These are phyloP conservation scores for Saturnia pavonia DNA, from an alignment of 2,888 invertebrate genomes.

Conservation along the genomic window DNA sequence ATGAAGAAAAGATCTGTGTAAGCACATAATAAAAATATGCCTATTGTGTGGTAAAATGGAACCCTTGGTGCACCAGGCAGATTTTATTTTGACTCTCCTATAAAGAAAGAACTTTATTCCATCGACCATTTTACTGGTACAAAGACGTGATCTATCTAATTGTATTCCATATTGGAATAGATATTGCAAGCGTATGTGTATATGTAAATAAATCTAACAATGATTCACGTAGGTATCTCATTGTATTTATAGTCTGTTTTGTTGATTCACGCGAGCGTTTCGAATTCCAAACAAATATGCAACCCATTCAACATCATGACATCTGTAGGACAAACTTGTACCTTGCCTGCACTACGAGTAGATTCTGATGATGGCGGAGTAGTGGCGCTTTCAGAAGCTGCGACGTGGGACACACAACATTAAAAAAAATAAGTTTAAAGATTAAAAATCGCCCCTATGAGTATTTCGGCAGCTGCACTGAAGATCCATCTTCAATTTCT, in stretches of 20 bases:
- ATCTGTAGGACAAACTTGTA: background rate
- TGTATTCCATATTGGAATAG: too few relatives aligned
- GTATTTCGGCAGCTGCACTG: too few relatives aligned
- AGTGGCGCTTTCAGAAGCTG: too few relatives aligned
- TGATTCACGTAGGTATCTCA: background rate
- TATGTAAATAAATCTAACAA: background rate
- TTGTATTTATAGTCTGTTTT: background rate
- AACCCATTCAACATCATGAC: background rate
- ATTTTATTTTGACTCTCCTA: background rate
- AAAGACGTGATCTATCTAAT: background rate
- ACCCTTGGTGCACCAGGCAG: too few relatives aligned
- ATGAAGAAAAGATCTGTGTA: too few relatives aligned
- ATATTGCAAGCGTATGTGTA: background rate
- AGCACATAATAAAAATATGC: too few relatives aligned
- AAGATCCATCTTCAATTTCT: too few relatives aligned
- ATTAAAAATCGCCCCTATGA: too few relatives aligned
- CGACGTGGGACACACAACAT: too few relatives aligned
- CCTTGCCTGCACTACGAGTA: background rate
- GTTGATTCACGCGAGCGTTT: conserved; percentile 2
- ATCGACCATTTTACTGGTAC: background rate
- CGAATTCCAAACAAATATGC: background rate
- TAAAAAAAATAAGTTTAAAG: too few relatives aligned
- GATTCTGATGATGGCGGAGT: background rate
- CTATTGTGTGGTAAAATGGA: too few relatives aligned
- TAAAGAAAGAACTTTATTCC: background rate